These are phyloP conservation scores for Oscarella lobularis DNA, from an alignment of 37 sponge, comb jelly and placozoan species.

Conservation along the genomic window DNA sequence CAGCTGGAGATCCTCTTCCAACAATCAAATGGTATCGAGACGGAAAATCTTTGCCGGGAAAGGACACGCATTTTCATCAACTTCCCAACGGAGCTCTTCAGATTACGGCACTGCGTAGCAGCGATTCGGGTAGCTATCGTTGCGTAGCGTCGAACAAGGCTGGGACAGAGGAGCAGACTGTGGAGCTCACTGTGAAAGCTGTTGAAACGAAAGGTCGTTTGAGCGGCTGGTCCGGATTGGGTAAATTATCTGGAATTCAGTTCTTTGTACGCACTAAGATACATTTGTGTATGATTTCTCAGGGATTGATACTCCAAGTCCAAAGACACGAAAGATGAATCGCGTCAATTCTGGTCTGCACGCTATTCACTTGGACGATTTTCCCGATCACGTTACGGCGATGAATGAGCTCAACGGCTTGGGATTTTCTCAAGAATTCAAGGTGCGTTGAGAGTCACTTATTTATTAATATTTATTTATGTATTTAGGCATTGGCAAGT, in stretches of 20 bases:
- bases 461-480: too few relatives aligned
- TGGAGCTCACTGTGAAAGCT: not conserved
- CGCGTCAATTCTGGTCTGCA: too few relatives aligned
- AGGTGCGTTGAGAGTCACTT: too few relatives aligned
- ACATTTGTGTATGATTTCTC: too few relatives aligned
- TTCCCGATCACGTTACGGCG: conserved; percentile 30
- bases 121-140: not conserved
- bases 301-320: too few relatives aligned
- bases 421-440: conserved; percentile 49
- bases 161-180: not conserved
- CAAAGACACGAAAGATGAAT: too few relatives aligned
- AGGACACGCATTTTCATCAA: not conserved
- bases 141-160: not conserved
- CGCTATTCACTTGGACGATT: conserved; percentile 16
- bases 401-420: conserved; percentile 50
- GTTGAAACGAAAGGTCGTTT: not conserved
- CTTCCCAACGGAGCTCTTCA: not conserved
- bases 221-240: too few relatives aligned
- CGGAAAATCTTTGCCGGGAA: not conserved
- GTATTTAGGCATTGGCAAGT: too few relatives aligned
- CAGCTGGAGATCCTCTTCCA: not conserved
- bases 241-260: too few relatives aligned
- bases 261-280: too few relatives aligned
- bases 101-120: not conserved
- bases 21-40: not conserved